phyloP scores from a whole-genome alignment of 2,113 vertebrate species.

The Ondatra zibethicus region DNA sequence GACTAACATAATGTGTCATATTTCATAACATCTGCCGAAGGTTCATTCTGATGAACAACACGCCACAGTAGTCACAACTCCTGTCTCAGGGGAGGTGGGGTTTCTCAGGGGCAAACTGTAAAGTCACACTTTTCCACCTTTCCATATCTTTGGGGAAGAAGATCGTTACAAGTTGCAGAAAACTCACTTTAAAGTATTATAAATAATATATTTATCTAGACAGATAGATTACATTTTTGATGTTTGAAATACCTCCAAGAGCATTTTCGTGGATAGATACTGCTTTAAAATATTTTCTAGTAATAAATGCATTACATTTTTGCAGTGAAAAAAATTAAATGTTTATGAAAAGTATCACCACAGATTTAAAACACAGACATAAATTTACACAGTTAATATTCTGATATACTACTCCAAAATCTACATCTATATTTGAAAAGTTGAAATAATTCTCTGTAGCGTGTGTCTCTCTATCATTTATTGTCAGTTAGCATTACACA shows the following conservation, averaged over 20 bases:
- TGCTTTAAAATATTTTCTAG: constrained; percentile 31
- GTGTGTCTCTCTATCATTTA: neutral
- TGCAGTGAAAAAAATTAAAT: neutral
- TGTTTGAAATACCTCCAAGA: neutral
- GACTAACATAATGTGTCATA: too few species aligned
- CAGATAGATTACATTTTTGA: neutral
- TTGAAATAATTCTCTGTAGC: neutral
- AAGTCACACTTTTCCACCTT: neutral
- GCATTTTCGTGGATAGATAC: neutral
- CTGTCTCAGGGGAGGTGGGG: neutral
- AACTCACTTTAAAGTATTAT: constrained; percentile 1
- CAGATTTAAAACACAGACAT: neutral
- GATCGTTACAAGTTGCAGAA: neutral
- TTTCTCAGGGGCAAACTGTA: neutral
- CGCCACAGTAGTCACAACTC: neutral
- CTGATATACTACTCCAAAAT: neutral
- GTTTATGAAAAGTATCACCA: neutral
- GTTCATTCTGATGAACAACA: neutral
- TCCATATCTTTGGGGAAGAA: neutral
- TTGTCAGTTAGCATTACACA: neutral
- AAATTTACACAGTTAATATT: neutral
- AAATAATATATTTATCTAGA: constrained; percentile 13
- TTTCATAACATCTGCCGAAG: neutral
- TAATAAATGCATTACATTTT: neutral
- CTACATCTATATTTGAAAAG: neutral